Base-by-base conservation (phyloP, 1,140 invertebrate genomes). In the Chionoecetes opilio region DNA sequence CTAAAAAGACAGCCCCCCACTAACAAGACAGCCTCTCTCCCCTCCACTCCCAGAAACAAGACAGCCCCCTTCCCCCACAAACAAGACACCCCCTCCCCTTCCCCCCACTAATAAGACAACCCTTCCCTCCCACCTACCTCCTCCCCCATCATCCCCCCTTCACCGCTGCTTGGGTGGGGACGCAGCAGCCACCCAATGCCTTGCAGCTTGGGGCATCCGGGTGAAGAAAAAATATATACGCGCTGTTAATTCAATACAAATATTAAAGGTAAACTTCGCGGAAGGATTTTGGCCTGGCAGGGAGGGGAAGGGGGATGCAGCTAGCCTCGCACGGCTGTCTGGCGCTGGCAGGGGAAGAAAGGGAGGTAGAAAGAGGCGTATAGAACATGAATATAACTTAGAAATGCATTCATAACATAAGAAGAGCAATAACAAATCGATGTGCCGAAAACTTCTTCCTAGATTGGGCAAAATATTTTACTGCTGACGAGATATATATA, bases 231-330 rank as follows among this genome's bases (percentile, higher is more conserved):
- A n/a, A n/a, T n/a, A 90, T 90, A 32, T 90, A 90, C 88, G 31
- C 53, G 88, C 88, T 90, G 88, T 90, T 90, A 90, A 90, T 41
- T 90, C 88, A 90, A 90, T 90, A 53, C 88, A 90, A 90, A 90
- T 90, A 90, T 90, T 90, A 90, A 90, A 90, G 88, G 88, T 90
- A 90, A 46, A 90, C 88, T 29, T 31, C 63, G 63, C 0, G 88
- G 38, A 90, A 53, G 38, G 88, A 90, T 53, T 90, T 90, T 46
- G 88, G 88, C 88, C 11, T 90, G 38, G 88, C 34, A 29, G 88
- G 32, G 8, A 53, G 37, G 35, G 88, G 38, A 41, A 29, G n/a
- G n/a, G 82, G 11, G 32, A 32, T 9, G 32, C 21, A 3, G 29
- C 37, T 38, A 87, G 32, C 85, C 37, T 87, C 37, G 32, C 85